Base-by-base conservation (phyloP, 1,140 invertebrate species). In the Yoshiicerus persimilis region DNA sequence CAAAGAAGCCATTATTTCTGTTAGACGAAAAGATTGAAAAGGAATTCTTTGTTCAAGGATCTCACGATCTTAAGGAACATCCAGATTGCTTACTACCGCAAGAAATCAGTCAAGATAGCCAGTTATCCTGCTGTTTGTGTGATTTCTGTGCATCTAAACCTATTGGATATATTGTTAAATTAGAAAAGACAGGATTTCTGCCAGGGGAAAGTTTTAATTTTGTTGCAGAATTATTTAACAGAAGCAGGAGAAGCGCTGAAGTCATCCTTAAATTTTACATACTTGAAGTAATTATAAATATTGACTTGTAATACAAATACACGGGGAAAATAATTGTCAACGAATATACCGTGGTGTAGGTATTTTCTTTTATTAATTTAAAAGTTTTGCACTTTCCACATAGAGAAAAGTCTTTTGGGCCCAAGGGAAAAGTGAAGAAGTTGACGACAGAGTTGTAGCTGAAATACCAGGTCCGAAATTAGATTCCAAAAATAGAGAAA, bases 161-260 rank as follows among this genome's bases (percentile, higher is more conserved):
- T 20, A 80, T 80, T 34, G 75, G 75, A 4, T 80, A 80, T 10
- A 20, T 36, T n/a, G 75, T 80, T 34, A 80, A 80, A 38, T 38
- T 80, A 38, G 75, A 80, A 23, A 34, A 36, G 9, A 38, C 75
- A 0, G 75, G 75, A 38, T 80, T 80, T 10, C 4, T 80, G 5
- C 4, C 75, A 4, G 75, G 32, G 38, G 75, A 80, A 36, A 36
- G 16, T 1, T 36, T 80, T 36, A 80, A 80, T 23, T 80, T 80
- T 38, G 75, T 80, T 80, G 75, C 75, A 23, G 75, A 80, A 80
- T 80, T 80, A 80, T 80, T 80, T n/a, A 80, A 80, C 32, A 38
- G 75, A 32, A 80, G 30, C n/a, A 80, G 75, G 32, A 32, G 32
- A 80, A 38, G 8, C n/a, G 32, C 11, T n/a, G 20, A 36, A 23